Conservation (phyloP, 2,888 invertebrate genomes). For the Callinectes sapidus region DNA sequence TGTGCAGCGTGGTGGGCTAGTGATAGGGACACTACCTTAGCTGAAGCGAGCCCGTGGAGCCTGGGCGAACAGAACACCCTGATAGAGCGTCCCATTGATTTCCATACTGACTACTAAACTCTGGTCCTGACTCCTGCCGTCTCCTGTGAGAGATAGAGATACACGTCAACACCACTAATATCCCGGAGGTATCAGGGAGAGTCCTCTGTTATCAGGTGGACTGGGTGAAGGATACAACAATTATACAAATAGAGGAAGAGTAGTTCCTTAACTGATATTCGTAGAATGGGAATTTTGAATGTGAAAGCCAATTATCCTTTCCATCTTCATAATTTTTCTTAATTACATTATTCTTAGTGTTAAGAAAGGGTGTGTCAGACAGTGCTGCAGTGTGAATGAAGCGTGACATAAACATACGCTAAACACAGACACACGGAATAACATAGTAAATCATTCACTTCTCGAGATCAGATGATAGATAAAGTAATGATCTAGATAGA, state of each 20-base stretch:
- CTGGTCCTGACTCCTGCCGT: conserved; percentile 77
- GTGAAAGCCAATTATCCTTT: too few relatives aligned
- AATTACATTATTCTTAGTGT: not conserved
- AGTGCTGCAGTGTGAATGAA: too few relatives aligned
- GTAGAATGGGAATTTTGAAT: too few relatives aligned
- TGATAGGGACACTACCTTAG: conserved; percentile 51
- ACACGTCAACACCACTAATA: not conserved
- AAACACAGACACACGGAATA: too few relatives aligned
- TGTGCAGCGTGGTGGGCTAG: not conserved
- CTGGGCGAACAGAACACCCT: conserved; percentile 91
- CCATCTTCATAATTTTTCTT: too few relatives aligned
- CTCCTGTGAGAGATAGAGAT: conserved; percentile 80
- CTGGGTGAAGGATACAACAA: not conserved
- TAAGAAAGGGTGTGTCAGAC: not conserved
- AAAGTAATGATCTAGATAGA: too few relatives aligned
- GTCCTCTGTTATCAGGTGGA: not conserved
- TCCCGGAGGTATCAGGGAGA: not conserved
- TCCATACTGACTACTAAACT: conserved; percentile 96
- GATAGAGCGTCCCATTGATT: conserved; percentile 95
- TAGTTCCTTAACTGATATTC: too few relatives aligned
- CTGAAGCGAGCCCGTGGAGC: conserved; percentile 72
- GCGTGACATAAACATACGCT: too few relatives aligned
- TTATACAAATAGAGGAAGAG: not conserved
- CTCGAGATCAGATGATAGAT: too few relatives aligned
- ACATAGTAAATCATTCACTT: too few relatives aligned